Evolutionary conservation across 2,113 vertebrate genomes (phyloP), one percentile per base, ranked within the genome.

Genomic region (Formicarius rufipectus): DNA sequence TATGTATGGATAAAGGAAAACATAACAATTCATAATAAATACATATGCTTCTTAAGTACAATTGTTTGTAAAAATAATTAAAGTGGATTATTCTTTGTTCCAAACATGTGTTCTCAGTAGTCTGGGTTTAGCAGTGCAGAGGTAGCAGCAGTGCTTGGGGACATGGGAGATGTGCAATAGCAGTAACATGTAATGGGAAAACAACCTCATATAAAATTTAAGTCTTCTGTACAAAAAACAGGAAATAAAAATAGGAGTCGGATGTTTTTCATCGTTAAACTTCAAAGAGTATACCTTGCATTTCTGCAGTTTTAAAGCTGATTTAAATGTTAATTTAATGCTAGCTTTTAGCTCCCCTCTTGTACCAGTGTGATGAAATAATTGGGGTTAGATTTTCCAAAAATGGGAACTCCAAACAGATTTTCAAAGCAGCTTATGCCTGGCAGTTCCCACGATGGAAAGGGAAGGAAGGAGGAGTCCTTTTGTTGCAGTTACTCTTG

Each of bases 201-300:
- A 91, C 40, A 88, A 87, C 42, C 74, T 95, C 74, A 64, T 81
- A 86, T 91, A 96, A 95, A 91, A 94, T 69, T 60, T 90, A 96
- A 78, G 22, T 9, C 39, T 44, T 24, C 71, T 76, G 33, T 56
- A 42, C 86, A 89, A 91, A 95, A 93, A 58, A 2, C 18, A 83
- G 80, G 75, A 93, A 93, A 93, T 67, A 66, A 86, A 95, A 77
- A 56, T 10, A 83, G 19, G 79, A 89, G 94, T 86, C 0, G 1
- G 75, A 76, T 64, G 44, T 40, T 76, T 62, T 68, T 76, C 63
- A 42, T 20, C 27, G 28, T 87, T 86, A 49, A 44, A 86, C 64
- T 96, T 96, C 58, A 76, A 94, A 84, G 15, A 47, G 35, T 87
- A 16, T 33, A 75, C 63, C 56, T 97, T n/a, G 64, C 8, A 13